A percentile compares a stretch with the other conserved stretches of the same genome.
Evolutionary conservation across 1,140 invertebrate genomes (phyloP).

Genomic region (Cotesia typhae): DNA sequence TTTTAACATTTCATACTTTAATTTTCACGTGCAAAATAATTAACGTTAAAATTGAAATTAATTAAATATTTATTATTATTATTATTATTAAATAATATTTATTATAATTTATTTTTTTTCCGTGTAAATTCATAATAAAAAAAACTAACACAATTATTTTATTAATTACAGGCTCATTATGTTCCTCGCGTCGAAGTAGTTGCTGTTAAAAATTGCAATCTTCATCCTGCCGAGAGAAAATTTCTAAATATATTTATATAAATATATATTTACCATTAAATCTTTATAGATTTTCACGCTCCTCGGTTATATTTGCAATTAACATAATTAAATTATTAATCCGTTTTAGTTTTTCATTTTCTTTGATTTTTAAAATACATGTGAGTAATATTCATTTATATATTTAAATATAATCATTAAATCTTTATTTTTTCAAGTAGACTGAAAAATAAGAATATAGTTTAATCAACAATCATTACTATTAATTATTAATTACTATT

Average conservation of each 20-base stretch:
- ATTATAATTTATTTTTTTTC: conserved; percentile 21
- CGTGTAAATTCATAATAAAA: no score
- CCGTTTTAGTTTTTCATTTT: no score
- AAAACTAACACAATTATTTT: not conserved
- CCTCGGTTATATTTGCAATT: no score
- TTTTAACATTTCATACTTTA: no score
- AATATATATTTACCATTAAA: conserved; percentile 18
- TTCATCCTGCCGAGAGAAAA: conserved; percentile 41
- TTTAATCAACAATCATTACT: no score
- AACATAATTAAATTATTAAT: no score
- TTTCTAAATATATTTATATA: conserved; percentile 21
- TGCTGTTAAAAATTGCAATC: conserved; percentile 39
- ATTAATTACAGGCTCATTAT: conserved; percentile 69
- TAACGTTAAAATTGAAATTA: no score
- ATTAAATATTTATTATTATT: no score
- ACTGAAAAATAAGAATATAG: no score
- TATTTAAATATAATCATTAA: conserved; percentile 4
- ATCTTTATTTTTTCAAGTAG: not conserved
- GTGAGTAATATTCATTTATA: not conserved
- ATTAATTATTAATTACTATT: not conserved
- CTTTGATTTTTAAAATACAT: not conserved
- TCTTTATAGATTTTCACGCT: no score
- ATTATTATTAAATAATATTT: not conserved
- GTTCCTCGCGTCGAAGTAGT: conserved; percentile 71
- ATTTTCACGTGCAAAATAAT: no score